Evolutionary conservation across 2,797 vertebrate species (phyloP).

Genomic region (Netta rufina): DNA sequence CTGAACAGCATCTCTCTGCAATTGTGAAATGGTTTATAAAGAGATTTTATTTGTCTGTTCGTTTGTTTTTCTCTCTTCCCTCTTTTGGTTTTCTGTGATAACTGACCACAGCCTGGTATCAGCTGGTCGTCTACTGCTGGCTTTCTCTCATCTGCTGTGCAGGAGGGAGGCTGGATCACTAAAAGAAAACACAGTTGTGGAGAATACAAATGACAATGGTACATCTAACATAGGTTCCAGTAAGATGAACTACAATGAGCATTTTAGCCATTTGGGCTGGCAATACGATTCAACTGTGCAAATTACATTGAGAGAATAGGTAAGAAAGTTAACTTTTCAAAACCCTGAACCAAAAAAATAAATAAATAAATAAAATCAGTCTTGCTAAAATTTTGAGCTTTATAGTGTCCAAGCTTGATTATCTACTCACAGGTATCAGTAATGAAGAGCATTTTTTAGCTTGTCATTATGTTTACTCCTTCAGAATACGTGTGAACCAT

Average conservation of each 20-base stretch:
- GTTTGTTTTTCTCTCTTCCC: neutral
- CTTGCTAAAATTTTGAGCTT: neutral
- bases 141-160: neutral
- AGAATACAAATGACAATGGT: neutral
- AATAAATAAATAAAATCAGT: neutral
- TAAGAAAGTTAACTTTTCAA: neutral
- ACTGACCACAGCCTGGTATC: accelerated
- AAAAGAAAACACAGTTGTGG: neutral
- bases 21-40: neutral
- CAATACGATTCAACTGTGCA: neutral
- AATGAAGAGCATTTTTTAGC: neutral
- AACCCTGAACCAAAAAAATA: neutral
- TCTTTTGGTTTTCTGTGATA: neutral
- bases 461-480: neutral
- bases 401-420: neutral
- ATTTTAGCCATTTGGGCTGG: neutral
- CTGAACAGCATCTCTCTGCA: neutral
- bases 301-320: neutral
- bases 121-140: neutral
- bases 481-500: neutral
- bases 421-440: neutral
- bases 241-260: neutral
- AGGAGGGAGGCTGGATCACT: neutral
- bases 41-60: no score
- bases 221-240: neutral